A percentile compares a stretch with the other conserved stretches of the same genome.
Evolutionary conservation across 2,113 vertebrate genomes (phyloP).

Genomic region (Peromyscus leucopus): DNA sequence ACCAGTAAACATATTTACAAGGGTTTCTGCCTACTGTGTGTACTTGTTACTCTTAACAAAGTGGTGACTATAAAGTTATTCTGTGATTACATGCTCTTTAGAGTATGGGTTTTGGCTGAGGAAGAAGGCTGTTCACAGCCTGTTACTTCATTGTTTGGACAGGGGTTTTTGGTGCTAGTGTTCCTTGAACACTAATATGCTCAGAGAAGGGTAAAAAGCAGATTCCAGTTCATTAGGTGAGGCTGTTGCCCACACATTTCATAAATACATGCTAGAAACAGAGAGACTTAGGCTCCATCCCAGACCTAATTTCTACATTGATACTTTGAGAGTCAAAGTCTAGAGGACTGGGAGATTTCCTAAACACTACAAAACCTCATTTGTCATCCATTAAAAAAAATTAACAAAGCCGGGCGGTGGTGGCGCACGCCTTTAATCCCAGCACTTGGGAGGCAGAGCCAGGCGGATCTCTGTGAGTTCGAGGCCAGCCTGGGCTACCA

Average conservation of each 20-base stretch:
- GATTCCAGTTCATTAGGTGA: background rate
- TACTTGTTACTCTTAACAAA: background rate
- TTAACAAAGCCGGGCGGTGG: background rate
- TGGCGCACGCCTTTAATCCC: too few species aligned
- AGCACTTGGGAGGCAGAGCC: too few species aligned
- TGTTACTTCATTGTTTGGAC: constrained; percentile 30
- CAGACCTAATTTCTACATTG: background rate
- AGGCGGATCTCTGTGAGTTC: too few species aligned
- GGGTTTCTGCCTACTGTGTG: background rate
- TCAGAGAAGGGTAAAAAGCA: background rate
- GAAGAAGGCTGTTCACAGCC: background rate
- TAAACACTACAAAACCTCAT: background rate
- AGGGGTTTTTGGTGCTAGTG: background rate
- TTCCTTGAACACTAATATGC: constrained; percentile 19
- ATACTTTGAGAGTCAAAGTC: background rate
- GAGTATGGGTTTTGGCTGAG: background rate
- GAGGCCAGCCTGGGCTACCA: too few species aligned
- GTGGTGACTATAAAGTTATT: background rate
- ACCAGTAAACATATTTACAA: background rate
- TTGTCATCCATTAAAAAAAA: background rate
- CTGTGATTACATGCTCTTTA: background rate
- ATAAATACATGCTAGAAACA: background rate
- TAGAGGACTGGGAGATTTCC: background rate
- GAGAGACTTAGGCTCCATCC: background rate
- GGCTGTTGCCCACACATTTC: too few species aligned